Conservation (phyloP, 2,888 invertebrate genomes). For the Gasteruption jaculator region DNA sequence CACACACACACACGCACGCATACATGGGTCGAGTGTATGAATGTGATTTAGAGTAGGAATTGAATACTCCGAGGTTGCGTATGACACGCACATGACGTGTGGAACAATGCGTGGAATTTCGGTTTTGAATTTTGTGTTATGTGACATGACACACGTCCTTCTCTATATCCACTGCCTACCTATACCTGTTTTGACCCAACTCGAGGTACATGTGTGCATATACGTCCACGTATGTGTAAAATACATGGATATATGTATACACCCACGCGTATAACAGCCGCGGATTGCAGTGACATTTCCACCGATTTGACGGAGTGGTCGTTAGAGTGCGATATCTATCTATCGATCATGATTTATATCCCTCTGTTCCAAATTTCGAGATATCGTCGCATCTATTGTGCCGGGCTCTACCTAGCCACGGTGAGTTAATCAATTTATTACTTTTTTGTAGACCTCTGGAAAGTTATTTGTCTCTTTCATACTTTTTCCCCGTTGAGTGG, state of each 20-base stretch:
- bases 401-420: slow-evolving; percentile 9
- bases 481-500: not conserved
- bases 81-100: slow-evolving; percentile 44
- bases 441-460: slow-evolving; percentile 1
- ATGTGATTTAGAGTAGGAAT: no score
- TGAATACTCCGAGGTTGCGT: slow-evolving; percentile 32
- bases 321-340: slow-evolving; percentile 36
- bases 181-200: not conserved
- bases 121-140: slow-evolving; percentile 48
- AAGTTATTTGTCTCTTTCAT: no score
- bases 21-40: no score
- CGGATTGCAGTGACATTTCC: slow-evolving; percentile 42
- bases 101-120: slow-evolving; percentile 48
- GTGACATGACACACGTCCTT: slow-evolving; percentile 38
- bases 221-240: slow-evolving; percentile 1
- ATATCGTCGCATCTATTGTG: slow-evolving; percentile 7
- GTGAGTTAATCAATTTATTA: slow-evolving; percentile 25
- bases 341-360: slow-evolving; percentile 35
- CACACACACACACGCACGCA: no score
- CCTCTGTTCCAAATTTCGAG: slow-evolving; percentile 28
- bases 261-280: slow-evolving; percentile 10
- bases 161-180: slow-evolving; percentile 5
- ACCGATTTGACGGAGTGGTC: slow-evolving; percentile 46
- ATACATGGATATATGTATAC: not conserved
- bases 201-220: slow-evolving; percentile 1